Base-by-base conservation (phyloP, 2,888 invertebrate species). In the Serrognathus titanus region DNA sequence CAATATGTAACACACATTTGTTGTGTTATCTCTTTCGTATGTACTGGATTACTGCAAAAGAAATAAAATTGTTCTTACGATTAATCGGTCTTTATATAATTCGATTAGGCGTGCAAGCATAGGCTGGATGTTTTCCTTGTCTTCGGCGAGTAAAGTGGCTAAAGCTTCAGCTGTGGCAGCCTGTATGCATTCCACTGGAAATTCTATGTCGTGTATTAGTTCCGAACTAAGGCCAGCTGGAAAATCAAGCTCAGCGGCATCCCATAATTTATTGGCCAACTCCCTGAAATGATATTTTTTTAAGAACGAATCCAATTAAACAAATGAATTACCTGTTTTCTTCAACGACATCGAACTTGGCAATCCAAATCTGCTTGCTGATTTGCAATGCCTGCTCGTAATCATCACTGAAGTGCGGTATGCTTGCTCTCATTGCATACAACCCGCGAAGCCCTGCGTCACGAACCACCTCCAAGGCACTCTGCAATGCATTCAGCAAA, bases 151-250 rank as follows among this genome's bases (percentile, higher is more conserved):
- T 1, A 91, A 80, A 47, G 85, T 81, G 0, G 92, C 89, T 50
- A 97, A 79, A 6, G 94, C 91, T 58, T 83, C 80, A 0, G 96
- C 90, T 0, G 92, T 89, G 1, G 96, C 89, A 62, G 86, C 85
- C 73, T 97, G 91, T 50, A 97, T 84, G 51, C 89, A 86, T 67
- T 89, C 86, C 48, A 92, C 88, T 0, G 90, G 86, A 78, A 94
- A 92, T 65, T 89, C 87, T 39, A 92, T 81, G 74, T 94, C 90
- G 13, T 75, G 74, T 66, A 92, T 81, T 57, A 89, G 70, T 63
- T 83, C 80, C 47, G 81, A 79, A 63, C 82, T 78, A 24, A 87
- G 74, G 47, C 78, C 73, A 6, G 74, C 72, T 2, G 84, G 80
- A 38, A 81, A 78, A 9, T 77, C 71, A 57, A 88, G 75, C n/a